Base-by-base conservation (phyloP, 2,888 invertebrate species). In the Drosophila histrio region DNA sequence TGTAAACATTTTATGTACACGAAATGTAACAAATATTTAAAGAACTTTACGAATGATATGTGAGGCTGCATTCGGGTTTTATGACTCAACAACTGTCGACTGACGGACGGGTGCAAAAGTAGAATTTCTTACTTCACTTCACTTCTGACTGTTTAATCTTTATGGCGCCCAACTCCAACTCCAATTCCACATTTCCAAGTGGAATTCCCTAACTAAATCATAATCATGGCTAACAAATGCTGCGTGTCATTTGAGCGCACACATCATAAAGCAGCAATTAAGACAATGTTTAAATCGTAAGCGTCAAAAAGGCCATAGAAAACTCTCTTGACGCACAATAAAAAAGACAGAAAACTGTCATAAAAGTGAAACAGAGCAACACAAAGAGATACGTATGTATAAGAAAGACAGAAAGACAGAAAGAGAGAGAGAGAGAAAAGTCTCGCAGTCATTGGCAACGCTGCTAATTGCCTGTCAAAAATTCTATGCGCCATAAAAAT, bases 231-330 rank as follows among this genome's bases (percentile, higher is more conserved):
- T 57, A 78, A 64, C 77, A 77, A 82, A 77, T 84, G 71, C 78
- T 72, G 70, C 84, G 85, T 87, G 84, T 84, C 82, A 84, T 87
- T 81, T 80, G 82, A 84, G 87, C 66, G 58, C 76, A 76, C 82
- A 82, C 78, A 75, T 86, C 83, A 83, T 85, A 85, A 85, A 85
- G 87, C 88, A 79, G 87, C 88, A 85, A 85, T 85, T 85, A 85
- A 88, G 80, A 79, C 78, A 75, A 79, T 88, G 88, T 86, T 68
- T 44, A 88, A 88, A 80, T 87, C 73, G 86, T 81, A 75, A 86
- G 82, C 87, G 87, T 82, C 72, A 87, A 84, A 87, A 75, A 77
- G 63, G 81, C 68, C 86, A 83, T 81, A 86, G 84, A 80, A 77
- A 75, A 84, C 67, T 71, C 77, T 43, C 54, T 44, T 43, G 79